Base-by-base conservation (phyloP, 2,797 vertebrate genomes). In the Denticeps clupeoides region DNA sequence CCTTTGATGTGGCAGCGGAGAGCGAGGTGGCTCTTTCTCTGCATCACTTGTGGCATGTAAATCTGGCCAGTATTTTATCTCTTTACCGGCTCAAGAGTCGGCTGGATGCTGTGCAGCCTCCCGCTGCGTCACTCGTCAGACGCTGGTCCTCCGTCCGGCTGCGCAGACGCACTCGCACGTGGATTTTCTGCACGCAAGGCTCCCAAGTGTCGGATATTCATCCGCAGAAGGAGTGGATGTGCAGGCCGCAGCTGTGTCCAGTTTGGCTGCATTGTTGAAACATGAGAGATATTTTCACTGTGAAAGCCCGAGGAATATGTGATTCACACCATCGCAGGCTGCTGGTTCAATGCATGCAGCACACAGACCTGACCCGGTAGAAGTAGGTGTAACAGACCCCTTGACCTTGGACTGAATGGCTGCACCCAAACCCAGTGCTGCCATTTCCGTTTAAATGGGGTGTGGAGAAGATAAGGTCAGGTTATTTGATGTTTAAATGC, bases 401-500 rank as follows among this genome's bases (percentile, higher is more conserved):
- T 85, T 82, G 71, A 81, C 80, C 80, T 76, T 74, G 59, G 47
- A 25, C 38, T 70, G 64, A 85, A 78, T 70, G 61, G 54, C 58
- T 32, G n/a, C n/a, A n/a, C 21, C 53, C 55, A 56, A 22, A 45
- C 57, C 59, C 62, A 55, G 63, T 42, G 43, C 56, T 59, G 64
- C 57, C 72, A 68, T 82, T 84, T 87, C 70, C 76, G 84, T 79
- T 80, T 85, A 79, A 87, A 79, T 80, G 79, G 68, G 40, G 55
- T 58, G 70, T 45, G 41, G 61, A 69, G 62, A 80, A 81, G 78
- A 53, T 72, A 64, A 69, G 44, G 58, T 62, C 71, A 65, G 54
- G 68, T 75, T 75, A 85, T 86, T 85, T 86, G 84, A 86, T 87
- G 81, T 87, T 81, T 74, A 73, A 74, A 79, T 81, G 69, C 82